Evolutionary conservation across 2,113 vertebrate genomes (phyloP), one percentile per base, ranked within the genome.

Genomic region (Poeciliopsis occidentalis): DNA sequence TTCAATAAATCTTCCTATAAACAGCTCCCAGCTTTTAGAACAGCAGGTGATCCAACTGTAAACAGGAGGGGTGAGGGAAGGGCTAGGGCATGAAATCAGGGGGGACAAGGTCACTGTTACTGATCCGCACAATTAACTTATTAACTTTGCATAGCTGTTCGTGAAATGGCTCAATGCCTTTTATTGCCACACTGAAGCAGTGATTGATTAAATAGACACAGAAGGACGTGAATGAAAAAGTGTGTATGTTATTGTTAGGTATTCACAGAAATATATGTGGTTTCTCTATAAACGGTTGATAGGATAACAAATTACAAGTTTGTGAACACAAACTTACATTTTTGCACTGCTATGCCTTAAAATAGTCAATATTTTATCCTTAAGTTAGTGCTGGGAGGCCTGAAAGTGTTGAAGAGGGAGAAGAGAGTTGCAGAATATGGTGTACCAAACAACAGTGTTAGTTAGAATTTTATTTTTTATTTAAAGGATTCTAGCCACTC

Each of bases 31-130:
- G 22, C 60, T 12, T 24, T 78, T 76, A 27, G 69, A n/a, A 22
- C 1, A 0, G 47, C 60, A 60, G 32, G n/a, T 67, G 61, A 67
- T 29, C 19, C 3, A 15, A 60, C 17, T 72, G 71, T 78, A 69
- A 82, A 82, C 67, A 67, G 1, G 24, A 17, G 44, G 62, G 26
- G 61, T 27, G 73, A 71, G 47, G 87, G 64, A 2, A n/a, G 63
- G 13, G 61, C 39, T 39, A 65, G 64, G 64, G 34, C 13, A n/a
- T 67, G 64, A 39, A 44, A 17, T 57, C n/a, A 83, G 85, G 75
- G 82, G 67, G 87, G 77, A 78, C 87, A 91, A 91, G 87, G 91
- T 91, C 91, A 89, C 41, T n/a, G 71, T 37, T 47, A 22, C 44
- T 41, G 31, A 60, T 54, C 31, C 0, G 4, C 54, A 27, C 34